phyloP scores from a whole-genome alignment of 2,888 invertebrate genomes.

The Athripsodes cinereus region DNA sequence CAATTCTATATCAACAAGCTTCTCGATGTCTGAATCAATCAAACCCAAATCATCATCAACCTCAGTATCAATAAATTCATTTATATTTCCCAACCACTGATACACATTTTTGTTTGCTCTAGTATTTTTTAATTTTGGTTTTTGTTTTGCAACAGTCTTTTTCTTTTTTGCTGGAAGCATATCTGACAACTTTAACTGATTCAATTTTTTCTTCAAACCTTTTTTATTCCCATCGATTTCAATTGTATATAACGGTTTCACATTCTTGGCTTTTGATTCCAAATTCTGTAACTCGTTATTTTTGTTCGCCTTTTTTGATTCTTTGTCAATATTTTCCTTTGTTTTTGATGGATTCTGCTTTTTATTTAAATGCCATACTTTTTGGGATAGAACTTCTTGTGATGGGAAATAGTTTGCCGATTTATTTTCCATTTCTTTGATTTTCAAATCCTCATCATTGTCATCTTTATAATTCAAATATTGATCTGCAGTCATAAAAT shows the following conservation, averaged over 20 bases:
- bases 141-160: background rate
- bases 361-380: background rate
- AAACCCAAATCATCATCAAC: background rate
- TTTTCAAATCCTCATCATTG: background rate
- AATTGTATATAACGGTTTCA: too few relatives aligned
- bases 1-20: constrained; percentile 5
- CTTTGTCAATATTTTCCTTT: too few relatives aligned
- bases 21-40: background rate
- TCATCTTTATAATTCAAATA: too few relatives aligned
- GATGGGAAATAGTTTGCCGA: background rate
- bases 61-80: constrained; percentile 1
- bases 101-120: background rate
- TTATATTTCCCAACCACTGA: constrained; percentile 6
- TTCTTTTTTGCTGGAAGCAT: constrained; percentile 17
- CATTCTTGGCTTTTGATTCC: too few relatives aligned
- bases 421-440: background rate
- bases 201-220: constrained; percentile 1
- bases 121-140: too few relatives aligned
- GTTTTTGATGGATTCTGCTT: background rate
- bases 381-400: background rate
- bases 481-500: too few relatives aligned
- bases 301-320: too few relatives aligned
- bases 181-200: constrained; percentile 11
- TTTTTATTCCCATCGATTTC: too few relatives aligned
- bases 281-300: too few relatives aligned